Percentiles rank a stretch among this genome's conserved stretches.
phyloP scores from a whole-genome alignment of 2,113 vertebrate species.

The Channa maculata region DNA sequence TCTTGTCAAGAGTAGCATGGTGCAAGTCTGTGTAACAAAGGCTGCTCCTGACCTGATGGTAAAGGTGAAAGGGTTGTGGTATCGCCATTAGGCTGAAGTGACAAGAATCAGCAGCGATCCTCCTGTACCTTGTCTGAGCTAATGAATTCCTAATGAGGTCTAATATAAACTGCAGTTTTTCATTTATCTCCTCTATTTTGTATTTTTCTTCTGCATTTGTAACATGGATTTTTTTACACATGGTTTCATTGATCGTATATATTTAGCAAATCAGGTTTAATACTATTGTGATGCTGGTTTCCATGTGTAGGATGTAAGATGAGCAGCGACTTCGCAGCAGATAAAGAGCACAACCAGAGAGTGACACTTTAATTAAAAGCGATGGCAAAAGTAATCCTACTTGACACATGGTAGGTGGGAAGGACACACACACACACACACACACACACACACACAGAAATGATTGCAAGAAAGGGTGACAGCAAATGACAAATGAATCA shows the following conservation, averaged over 20 bases:
- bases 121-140: constrained; percentile 56
- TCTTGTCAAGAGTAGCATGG: constrained; percentile 2
- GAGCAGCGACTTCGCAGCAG: constrained; percentile 37
- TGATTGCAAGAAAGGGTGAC: constrained; percentile 50
- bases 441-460: constrained; percentile 10
- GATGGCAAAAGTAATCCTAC: constrained; percentile 31
- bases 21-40: constrained; percentile 33
- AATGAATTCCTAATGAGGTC: constrained; percentile 66
- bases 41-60: constrained; percentile 5
- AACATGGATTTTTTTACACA: no score
- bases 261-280: no score
- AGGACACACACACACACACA: neutral
- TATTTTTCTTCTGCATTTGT: no score
- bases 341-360: constrained; percentile 30
- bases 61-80: constrained; percentile 13
- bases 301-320: neutral
- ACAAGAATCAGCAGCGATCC: constrained; percentile 57
- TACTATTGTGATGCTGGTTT: no score
- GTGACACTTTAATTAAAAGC: constrained; percentile 69
- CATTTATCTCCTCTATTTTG: no score
- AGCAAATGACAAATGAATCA: constrained; percentile 44
- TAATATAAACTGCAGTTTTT: no score
- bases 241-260: no score
- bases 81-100: constrained; percentile 34
- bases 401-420: constrained; percentile 32